These are phyloP conservation scores for Anabacerthia variegaticeps DNA, from an alignment of 2,797 vertebrate genomes.

Conservation along the genomic window DNA sequence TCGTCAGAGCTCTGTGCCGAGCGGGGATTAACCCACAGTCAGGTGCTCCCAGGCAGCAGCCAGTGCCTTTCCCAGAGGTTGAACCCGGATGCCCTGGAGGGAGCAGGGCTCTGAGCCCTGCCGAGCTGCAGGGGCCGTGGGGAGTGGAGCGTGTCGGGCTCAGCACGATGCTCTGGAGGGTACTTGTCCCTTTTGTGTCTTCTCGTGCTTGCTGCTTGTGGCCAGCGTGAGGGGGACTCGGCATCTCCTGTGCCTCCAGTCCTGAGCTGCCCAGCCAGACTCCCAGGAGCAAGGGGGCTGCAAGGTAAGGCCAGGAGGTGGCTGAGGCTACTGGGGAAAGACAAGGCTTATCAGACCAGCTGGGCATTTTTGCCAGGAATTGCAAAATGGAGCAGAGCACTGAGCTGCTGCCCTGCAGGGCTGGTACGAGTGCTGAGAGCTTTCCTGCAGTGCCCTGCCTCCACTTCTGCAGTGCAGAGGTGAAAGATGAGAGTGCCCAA, in stretches of 20 bases:
- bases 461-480: neutral
- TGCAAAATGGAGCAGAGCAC: neutral
- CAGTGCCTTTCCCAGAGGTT: neutral
- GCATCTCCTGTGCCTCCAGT: neutral
- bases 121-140: neutral
- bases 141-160: accelerated
- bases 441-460: neutral
- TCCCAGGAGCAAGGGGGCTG: neutral
- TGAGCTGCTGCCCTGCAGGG: neutral
- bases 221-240: neutral
- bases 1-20: neutral
- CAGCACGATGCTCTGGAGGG: neutral
- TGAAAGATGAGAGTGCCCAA: neutral
- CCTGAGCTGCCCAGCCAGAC: neutral
- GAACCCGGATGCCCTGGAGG: neutral
- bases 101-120: neutral
- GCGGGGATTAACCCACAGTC: conserved; percentile 31
- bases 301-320: conserved; percentile 34
- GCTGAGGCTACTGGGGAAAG: neutral
- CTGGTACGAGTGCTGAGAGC: accelerated
- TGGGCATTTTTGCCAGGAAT: neutral
- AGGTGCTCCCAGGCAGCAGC: conserved; percentile 42
- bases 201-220: neutral
- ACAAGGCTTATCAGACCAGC: neutral
- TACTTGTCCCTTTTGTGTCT: neutral